These are phyloP conservation scores for Tachina fera DNA, from an alignment of 2,888 invertebrate species.

Conservation along the genomic window DNA sequence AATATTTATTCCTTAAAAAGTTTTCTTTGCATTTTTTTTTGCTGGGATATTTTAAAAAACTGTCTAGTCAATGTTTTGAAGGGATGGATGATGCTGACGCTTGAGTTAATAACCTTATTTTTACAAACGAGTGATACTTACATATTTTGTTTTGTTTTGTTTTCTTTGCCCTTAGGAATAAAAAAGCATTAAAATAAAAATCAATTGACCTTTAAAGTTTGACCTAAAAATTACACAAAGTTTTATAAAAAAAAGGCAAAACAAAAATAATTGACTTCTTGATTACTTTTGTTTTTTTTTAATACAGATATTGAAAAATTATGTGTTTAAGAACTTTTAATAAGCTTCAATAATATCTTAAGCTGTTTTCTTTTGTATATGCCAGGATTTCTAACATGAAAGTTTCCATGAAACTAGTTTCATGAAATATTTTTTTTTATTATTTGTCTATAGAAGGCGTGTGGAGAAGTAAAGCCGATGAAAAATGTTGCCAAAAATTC, in stretches of 20 bases:
- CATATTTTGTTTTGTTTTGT: neutral
- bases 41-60: neutral
- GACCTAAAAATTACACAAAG: neutral
- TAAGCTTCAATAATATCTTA: too few species aligned
- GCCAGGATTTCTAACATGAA: too few species aligned
- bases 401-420: too few species aligned
- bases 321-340: too few species aligned
- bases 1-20: too few species aligned
- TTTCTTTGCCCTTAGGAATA: neutral
- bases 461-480: too few species aligned
- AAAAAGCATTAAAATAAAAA: neutral
- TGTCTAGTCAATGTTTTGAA: neutral
- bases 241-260: neutral
- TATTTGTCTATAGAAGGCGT: too few species aligned
- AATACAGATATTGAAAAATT: too few species aligned
- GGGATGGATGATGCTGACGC: neutral
- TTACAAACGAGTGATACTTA: neutral
- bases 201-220: constrained; percentile 28
- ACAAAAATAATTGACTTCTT: neutral
- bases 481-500: too few species aligned
- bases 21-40: neutral
- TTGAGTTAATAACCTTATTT: neutral
- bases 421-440: too few species aligned
- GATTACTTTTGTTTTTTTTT: too few species aligned
- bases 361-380: too few species aligned